Evolutionary conservation across 2,888 invertebrate genomes (phyloP), one percentile per base, ranked within the genome.

Genomic region (Harmothoe impar): DNA sequence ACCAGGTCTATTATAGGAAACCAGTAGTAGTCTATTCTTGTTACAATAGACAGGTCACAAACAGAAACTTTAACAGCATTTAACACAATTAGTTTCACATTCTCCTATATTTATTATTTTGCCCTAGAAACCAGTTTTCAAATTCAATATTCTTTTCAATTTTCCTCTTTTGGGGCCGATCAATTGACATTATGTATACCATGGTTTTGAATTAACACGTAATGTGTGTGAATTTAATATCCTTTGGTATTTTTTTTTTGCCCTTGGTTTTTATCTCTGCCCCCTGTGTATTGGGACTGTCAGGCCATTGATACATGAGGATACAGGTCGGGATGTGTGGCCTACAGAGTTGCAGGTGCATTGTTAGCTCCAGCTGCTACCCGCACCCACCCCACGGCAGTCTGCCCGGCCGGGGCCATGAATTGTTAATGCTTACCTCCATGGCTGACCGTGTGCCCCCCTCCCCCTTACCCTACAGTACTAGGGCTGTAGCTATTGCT

Each of bases 1-100:
- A 81, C 81, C 81, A 81, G 81, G 81, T 81, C 81, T 43, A 81
- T 81, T 33, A 5, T n/a, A 72, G 25, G 0, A 72, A n/a, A 62
- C n/a, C 20, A 62, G 20, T 62, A 3, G 62, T 62, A 20, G 62
- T n/a, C 15, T n/a, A n/a, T 62, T 20, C 5, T 62, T n/a, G 20
- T 20, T 62, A 20, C 23, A n/a, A 62, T 62, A n/a, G 20, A 20
- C 20, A 20, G 10, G 10, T 54, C 20, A 54, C 10, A 54, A 62
- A 62, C 20, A n/a, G 62, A 43, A 10, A 43, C 5, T 3, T 7
- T 43, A 43, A 10, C 10, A 43, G 43, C 5, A 3, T 7, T 7
- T 7, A 43, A 43, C 3, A 43, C 5, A 43, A 43, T 43, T 10
- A 7, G 43, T 43, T 43, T 43, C 43, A 43, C 10, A 43, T 43